Evolutionary conservation across 2,113 vertebrate genomes (phyloP).

Genomic region (Glaucomys volans): DNA sequence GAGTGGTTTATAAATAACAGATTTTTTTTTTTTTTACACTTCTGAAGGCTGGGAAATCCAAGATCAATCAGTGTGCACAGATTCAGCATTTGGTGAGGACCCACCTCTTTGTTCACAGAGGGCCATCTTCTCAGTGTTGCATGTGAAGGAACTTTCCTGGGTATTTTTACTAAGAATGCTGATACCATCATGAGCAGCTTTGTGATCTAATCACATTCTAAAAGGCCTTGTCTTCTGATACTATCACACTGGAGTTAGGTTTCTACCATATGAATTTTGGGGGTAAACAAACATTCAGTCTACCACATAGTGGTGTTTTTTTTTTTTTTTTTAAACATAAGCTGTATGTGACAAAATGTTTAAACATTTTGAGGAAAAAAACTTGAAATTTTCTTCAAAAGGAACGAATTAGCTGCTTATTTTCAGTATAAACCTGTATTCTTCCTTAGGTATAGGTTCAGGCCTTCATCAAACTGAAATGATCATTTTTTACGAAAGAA

Average conservation of each 20-base stretch:
- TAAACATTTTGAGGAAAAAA: slow-evolving; percentile 54
- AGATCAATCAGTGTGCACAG: background rate
- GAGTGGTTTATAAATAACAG: background rate
- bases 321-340: background rate
- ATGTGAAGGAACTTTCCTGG: background rate
- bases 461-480: slow-evolving; percentile 1
- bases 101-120: background rate
- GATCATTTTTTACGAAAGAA: slow-evolving; percentile 47
- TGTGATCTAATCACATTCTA: background rate
- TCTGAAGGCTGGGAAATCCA: background rate
- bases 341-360: slow-evolving; percentile 41
- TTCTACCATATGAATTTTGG: background rate
- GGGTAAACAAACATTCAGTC: background rate
- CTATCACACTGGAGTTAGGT: background rate
- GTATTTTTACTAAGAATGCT: background rate
- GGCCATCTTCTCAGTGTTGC: background rate
- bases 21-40: background rate
- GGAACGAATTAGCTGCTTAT: slow-evolving; percentile 18
- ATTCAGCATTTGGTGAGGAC: background rate
- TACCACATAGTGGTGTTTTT: background rate
- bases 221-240: background rate
- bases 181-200: background rate
- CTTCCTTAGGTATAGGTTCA: slow-evolving; percentile 5
- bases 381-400: slow-evolving; percentile 1
- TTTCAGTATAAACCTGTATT: background rate